Conservation (phyloP, 2,113 vertebrate genomes). For the Coregonus clupeaformis region DNA sequence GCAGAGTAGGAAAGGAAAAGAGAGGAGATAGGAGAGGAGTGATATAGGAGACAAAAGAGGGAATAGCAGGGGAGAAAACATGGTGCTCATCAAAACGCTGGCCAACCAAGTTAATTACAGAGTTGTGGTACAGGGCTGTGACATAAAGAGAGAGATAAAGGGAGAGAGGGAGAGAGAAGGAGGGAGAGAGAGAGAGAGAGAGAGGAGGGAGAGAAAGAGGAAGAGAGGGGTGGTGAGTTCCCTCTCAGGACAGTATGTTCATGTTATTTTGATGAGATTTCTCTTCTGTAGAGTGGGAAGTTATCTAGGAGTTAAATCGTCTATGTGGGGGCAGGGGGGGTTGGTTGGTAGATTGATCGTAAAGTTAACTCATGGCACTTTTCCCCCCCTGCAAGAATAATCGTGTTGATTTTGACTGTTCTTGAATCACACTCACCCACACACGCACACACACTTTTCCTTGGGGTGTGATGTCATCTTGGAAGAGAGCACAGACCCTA, state of each 20-base stretch:
- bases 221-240: neutral
- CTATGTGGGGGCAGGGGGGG: too few species aligned
- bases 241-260: neutral
- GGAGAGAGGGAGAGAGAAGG: neutral
- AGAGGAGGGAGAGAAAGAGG: neutral
- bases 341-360: neutral
- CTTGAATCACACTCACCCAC: neutral
- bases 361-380: neutral
- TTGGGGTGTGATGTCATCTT: conserved; percentile 10
- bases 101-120: neutral
- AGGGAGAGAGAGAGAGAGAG: too few species aligned
- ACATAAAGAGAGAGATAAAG: neutral
- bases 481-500: neutral
- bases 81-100: neutral
- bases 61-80: neutral
- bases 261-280: neutral
- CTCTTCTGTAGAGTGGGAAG: neutral
- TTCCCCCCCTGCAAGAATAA: neutral
- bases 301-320: neutral
- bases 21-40: conserved; percentile 22
- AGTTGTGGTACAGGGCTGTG: neutral
- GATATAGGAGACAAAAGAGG: conserved; percentile 33
- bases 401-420: too few species aligned
- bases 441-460: neutral
- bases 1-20: conserved; percentile 24